phyloP scores from a whole-genome alignment of 1,140 invertebrate species.

The Telenomus remus region DNA sequence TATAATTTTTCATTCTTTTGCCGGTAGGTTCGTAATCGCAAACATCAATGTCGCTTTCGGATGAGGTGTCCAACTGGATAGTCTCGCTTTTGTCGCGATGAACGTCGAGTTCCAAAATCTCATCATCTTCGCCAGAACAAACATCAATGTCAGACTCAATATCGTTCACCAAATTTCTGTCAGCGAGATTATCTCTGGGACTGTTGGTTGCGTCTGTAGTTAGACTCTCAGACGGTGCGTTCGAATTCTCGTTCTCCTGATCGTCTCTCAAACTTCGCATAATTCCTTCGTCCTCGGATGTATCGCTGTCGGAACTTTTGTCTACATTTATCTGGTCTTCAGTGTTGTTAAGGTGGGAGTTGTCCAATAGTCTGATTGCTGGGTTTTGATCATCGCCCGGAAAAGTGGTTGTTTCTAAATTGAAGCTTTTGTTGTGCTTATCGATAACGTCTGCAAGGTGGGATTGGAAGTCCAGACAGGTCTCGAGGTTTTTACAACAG shows the following conservation, averaged over 20 bases:
- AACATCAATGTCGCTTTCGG: constrained; percentile 61
- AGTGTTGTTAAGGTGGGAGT: constrained; percentile 6
- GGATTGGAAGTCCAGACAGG: constrained; percentile 42
- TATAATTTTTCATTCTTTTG: constrained; percentile 55
- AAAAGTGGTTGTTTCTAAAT: too few species aligned
- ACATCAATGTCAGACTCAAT: constrained; percentile 66
- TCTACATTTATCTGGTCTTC: constrained; percentile 56
- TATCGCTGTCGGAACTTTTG: constrained; percentile 37
- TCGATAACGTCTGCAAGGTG: constrained; percentile 38
- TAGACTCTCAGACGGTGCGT: constrained; percentile 31
- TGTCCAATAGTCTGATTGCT: too few species aligned
- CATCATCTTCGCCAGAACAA: constrained; percentile 63
- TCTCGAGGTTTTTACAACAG: constrained; percentile 49
- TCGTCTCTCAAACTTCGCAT: constrained; percentile 36
- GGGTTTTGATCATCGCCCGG: too few species aligned
- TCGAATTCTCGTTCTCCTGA: constrained; percentile 52
- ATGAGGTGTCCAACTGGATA: constrained; percentile 56
- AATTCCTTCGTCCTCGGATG: constrained; percentile 28
- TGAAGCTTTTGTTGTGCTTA: constrained; percentile 1
- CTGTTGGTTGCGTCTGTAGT: constrained; percentile 17
- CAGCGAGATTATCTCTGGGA: constrained; percentile 7
- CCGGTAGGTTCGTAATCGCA: constrained; percentile 63
- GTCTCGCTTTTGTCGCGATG: constrained; percentile 44
- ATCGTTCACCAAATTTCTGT: constrained; percentile 50
- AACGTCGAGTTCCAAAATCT: constrained; percentile 62